These are phyloP conservation scores for Harlomillsia oculata DNA, from an alignment of 1,140 invertebrate genomes.

Conservation along the genomic window DNA sequence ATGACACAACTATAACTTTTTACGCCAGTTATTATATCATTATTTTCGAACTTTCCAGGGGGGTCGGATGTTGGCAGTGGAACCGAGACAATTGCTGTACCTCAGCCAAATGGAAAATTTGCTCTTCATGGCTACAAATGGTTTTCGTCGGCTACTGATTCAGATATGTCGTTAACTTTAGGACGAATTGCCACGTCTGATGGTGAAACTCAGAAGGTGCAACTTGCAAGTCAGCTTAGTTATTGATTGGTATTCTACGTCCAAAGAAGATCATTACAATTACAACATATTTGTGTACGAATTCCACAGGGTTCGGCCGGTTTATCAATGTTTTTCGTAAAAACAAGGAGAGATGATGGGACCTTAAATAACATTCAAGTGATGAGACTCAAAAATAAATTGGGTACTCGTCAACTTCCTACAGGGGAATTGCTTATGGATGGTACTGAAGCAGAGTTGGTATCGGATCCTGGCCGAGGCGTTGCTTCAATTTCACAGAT, in stretches of 20 bases:
- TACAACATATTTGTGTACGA: not conserved
- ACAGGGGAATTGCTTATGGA: conserved; percentile 52
- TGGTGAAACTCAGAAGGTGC: conserved; percentile 40
- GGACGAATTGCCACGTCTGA: conserved; percentile 44
- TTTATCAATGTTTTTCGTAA: conserved; percentile 49
- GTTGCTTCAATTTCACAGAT: conserved; percentile 49
- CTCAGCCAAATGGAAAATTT: conserved; percentile 40
- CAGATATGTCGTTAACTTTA: conserved; percentile 51
- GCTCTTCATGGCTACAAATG: conserved; percentile 50
- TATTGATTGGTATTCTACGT: not conserved
- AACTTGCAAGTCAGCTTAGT: not conserved
- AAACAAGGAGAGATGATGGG: conserved; percentile 41
- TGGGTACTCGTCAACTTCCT: conserved; percentile 51
- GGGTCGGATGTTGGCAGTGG: conserved; percentile 53
- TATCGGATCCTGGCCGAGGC: conserved; percentile 48
- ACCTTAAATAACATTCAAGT: conserved; percentile 49
- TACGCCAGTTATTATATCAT: too few relatives aligned
- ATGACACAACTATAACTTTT: too few relatives aligned
- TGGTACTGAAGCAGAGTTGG: conserved; percentile 45
- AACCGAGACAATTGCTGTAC: conserved; percentile 49
- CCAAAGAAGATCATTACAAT: not conserved
- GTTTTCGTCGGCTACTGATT: conserved; percentile 54
- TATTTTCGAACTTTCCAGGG: too few relatives aligned
- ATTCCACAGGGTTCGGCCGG: conserved; percentile 44
- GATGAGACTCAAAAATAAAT: conserved; percentile 50